Evolutionary conservation across 2,797 vertebrate species (phyloP), one percentile per base, ranked within the genome.

Genomic region (Halcyon badia): DNA sequence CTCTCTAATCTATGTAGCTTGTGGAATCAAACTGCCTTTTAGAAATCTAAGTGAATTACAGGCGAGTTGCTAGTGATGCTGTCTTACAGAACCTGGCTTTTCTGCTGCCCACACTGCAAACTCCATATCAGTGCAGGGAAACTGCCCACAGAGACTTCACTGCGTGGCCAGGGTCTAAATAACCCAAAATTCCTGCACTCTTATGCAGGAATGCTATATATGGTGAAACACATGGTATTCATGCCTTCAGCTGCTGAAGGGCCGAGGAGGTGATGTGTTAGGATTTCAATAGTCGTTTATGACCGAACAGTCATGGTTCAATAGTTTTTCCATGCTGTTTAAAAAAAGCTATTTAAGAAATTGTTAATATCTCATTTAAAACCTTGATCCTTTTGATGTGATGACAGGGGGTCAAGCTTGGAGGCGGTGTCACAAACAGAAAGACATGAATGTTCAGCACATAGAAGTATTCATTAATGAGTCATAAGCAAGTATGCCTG

Each of bases 381-480:
- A 81, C 79, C 91, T 92, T 94, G 83, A 92, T 97, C 93, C 77
- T 88, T 97, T 94, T 80, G 93, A 95, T 94, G 79, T 86, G 86
- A 92, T 97, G 80, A 97, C 77, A 87, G 92, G 81, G 89, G 89
- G 87, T 97, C 96, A 92, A 72, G 77, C 79, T 87, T 79, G 95
- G 85, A 78, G 97, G 91, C 61, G 96, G 88, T 94, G 88, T 94
- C 86, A 94, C 88, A 82, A 96, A 85, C 72, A 88, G 90, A 94
- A 94, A 93, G 73, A 96, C 94, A 80, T 33, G 79, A 95, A 95
- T 91, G 94, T 94, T 83, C 86, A 76, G 87, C 85, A 75, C 90
- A 79, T 87, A 94, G 87, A 94, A 97, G 91, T 96, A 95, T 96
- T 97, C 97, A 96, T 97, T 97, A 96, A 88, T 97, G 97, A 97